phyloP scores from a whole-genome alignment of 64 coral and sea anemone genomes.

The Exaiptasia diaphana region DNA sequence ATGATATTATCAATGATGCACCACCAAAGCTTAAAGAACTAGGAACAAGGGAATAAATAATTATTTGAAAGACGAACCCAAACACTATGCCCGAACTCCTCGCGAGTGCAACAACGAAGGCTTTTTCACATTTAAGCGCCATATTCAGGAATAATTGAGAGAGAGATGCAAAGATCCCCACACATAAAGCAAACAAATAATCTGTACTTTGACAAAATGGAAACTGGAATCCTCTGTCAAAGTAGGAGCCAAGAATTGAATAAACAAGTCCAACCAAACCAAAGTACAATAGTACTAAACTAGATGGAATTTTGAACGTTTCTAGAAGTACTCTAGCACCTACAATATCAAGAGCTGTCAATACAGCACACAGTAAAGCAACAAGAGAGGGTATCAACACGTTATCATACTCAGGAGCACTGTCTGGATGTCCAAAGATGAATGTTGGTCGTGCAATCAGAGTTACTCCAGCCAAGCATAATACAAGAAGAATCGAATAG shows the following conservation, averaged over 20 bases:
- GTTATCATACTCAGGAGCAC: neutral
- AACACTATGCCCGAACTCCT: conserved; percentile 29
- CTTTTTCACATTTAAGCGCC: conserved; percentile 40
- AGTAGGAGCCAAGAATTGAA: neutral
- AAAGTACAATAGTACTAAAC: conserved; percentile 53
- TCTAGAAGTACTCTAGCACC: neutral
- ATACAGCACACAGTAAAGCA: conserved; percentile 1
- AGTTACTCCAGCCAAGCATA: conserved; percentile 35
- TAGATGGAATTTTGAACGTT: neutral
- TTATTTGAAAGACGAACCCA: conserved; percentile 33
- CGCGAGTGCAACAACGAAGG: conserved; percentile 17
- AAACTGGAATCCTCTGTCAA: conserved; percentile 35
- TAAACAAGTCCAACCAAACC: conserved; percentile 17
- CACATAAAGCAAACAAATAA: neutral
- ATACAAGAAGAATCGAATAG: neutral
- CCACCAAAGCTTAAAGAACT: conserved; percentile 45
- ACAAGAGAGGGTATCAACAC: conserved; percentile 24
- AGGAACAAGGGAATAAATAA: neutral
- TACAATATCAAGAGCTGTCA: neutral
- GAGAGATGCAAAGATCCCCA: conserved; percentile 5
- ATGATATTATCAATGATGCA: conserved; percentile 15
- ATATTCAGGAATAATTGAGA: neutral
- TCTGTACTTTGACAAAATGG: conserved; percentile 47
- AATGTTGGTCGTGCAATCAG: conserved; percentile 42
- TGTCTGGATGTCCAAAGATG: conserved; percentile 5